Conservation (phyloP, 2,113 vertebrate genomes). For the Epinephelus moara region DNA sequence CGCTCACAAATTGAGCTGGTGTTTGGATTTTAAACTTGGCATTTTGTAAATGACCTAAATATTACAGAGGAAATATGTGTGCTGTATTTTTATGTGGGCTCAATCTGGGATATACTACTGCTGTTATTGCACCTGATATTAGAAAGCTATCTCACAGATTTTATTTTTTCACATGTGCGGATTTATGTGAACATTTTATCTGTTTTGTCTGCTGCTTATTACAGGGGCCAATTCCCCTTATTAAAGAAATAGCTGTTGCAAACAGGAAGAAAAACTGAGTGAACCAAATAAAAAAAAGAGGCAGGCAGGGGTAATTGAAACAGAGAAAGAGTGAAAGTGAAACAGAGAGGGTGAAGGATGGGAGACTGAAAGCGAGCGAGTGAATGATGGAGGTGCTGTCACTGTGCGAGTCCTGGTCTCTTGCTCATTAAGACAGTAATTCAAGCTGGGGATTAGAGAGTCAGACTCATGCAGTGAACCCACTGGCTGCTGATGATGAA, state of each 20-base stretch:
- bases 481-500: constrained; percentile 61
- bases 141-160: no score
- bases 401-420: constrained; percentile 53
- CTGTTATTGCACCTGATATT: background rate
- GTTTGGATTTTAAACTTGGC: background rate
- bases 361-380: constrained; percentile 39
- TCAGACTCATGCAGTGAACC: constrained; percentile 47
- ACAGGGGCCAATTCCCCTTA: background rate
- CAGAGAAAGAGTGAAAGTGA: constrained; percentile 39
- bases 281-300: background rate
- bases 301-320: constrained; percentile 52
- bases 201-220: background rate
- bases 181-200: background rate
- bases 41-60: background rate
- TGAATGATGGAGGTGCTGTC: constrained; percentile 71
- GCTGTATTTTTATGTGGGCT: background rate
- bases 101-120: background rate
- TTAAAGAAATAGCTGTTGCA: background rate
- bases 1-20: background rate
- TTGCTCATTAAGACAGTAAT: constrained; percentile 78
- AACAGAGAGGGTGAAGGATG: constrained; percentile 62
- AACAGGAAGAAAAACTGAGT: background rate
- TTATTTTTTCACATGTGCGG: background rate
- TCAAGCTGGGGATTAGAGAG: constrained; percentile 71
- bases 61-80: background rate